A percentile compares a stretch with the other conserved stretches of the same genome.
These are phyloP conservation scores for Siderastrea radians DNA, from an alignment of 92 coral and sea anemone species.

Conservation along the genomic window DNA sequence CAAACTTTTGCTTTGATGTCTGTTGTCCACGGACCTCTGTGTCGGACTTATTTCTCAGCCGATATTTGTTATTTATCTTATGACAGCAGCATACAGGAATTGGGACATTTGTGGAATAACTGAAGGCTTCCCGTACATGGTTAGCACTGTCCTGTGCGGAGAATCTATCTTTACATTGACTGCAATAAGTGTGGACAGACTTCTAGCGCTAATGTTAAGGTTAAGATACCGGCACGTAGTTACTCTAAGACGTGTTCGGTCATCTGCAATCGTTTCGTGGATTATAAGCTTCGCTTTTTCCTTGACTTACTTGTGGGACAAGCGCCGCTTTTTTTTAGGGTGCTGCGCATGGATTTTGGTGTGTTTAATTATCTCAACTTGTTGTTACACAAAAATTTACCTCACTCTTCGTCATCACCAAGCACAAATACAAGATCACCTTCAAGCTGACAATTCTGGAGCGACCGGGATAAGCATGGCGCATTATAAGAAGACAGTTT, in stretches of 20 bases:
- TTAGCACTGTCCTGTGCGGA: background rate
- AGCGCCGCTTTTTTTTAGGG: too few species aligned
- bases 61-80: background rate
- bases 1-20: slow-evolving; percentile 2
- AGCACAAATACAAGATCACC: background rate
- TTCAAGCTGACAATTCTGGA: background rate
- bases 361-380: slow-evolving; percentile 1
- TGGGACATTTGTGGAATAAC: background rate
- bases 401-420: background rate
- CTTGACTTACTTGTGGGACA: too few species aligned
- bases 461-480: background rate
- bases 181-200: slow-evolving; percentile 28
- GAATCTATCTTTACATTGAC: slow-evolving; percentile 11
- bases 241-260: background rate
- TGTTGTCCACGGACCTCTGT: background rate
- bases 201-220: slow-evolving; percentile 18
- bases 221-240: slow-evolving; percentile 13
- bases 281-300: background rate
- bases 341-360: background rate
- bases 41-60: slow-evolving; percentile 16
- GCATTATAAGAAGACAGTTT: background rate
- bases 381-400: background rate
- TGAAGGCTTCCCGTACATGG: background rate
- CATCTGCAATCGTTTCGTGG: background rate
- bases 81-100: background rate